Base-by-base conservation (phyloP, 2,888 invertebrate genomes). In the Diarsia dahlii region DNA sequence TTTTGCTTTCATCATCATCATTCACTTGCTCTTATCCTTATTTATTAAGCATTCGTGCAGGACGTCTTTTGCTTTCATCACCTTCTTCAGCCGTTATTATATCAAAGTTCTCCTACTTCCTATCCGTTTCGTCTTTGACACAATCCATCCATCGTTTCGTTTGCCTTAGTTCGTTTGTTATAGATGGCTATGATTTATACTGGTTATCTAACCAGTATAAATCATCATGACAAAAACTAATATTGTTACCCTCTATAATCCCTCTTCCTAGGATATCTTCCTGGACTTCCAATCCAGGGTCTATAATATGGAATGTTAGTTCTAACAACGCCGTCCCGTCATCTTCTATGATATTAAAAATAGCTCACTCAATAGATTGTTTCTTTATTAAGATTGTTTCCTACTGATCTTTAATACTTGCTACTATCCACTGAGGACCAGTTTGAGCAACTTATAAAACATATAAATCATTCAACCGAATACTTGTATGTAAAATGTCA, bases 401-500 rank as follows among this genome's bases (percentile, higher is more conserved):
- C 60, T 62, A 34, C 34, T 58, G 52, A 60, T 69, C 45, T 78
- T 66, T 23, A 50, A 62, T 56, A 62, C 18, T 4, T 39, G 60
- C 84, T 71, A 81, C 80, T 74, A 81, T 76, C 81, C 76, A 56
- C 62, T 54, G 50, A 45, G 65, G 78, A 90, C 89, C 88, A 76
- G 86, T 88, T 87, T 83, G 64, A 66, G 74, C 54, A 68, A 73
- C 74, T 69, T 84, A 83, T 88, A 86, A 87, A 88, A 88, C 88
- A 88, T 84, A 84, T 89, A 86, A 87, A 88, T 90, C 88, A 89
- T 85, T 71, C 83, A 45, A 62, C 82, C 75, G 83, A 84, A 87
- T 86, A 87, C 81, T 81, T 78, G 86, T 88, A 76, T 87, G 89
- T 89, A 86, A 92, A 92, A 92, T 92, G 90, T 92, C 91, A 89